A percentile compares a stretch with the other conserved stretches of the same genome.
Evolutionary conservation across 2,888 invertebrate genomes (phyloP).

Genomic region (Microplitis deprimator): DNA sequence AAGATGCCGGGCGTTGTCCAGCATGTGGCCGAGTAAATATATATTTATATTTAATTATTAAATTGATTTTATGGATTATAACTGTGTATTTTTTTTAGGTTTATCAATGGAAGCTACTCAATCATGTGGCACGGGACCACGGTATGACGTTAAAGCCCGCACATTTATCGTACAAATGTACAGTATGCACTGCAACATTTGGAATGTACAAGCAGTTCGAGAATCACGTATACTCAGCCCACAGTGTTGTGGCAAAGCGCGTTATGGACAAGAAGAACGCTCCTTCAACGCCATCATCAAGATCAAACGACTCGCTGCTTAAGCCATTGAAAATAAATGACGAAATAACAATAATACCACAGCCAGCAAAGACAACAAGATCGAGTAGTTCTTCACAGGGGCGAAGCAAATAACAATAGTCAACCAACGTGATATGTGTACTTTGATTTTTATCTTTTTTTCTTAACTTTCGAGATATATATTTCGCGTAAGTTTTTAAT

Average conservation of each 20-base stretch:
- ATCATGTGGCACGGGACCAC: constrained; percentile 93
- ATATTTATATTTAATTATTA: background rate
- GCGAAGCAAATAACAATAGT: constrained; percentile 70
- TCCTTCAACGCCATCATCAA: constrained; percentile 70
- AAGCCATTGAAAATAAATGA: constrained; percentile 91
- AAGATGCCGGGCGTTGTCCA: constrained; percentile 94
- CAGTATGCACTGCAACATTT: constrained; percentile 94
- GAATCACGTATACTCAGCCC: constrained; percentile 93
- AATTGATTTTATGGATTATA: background rate
- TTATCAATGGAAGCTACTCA: constrained; percentile 93
- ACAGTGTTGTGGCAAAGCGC: constrained; percentile 90
- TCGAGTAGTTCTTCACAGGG: constrained; percentile 59
- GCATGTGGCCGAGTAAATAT: constrained; percentile 89
- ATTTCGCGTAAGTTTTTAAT: constrained; percentile 49
- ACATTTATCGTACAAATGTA: constrained; percentile 94
- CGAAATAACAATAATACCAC: constrained; percentile 91
- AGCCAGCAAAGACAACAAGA: constrained; percentile 77
- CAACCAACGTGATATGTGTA: constrained; percentile 62
- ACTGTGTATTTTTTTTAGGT: constrained; percentile 76
- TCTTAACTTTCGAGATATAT: constrained; percentile 55
- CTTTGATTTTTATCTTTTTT: constrained; percentile 48
- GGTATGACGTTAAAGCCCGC: constrained; percentile 93
- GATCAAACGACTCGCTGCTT: constrained; percentile 77
- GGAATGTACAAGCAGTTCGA: constrained; percentile 97
- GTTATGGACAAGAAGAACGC: constrained; percentile 84